Evolutionary conservation across 2,797 vertebrate genomes (phyloP).

Genomic region (Antrozous pallidus): DNA sequence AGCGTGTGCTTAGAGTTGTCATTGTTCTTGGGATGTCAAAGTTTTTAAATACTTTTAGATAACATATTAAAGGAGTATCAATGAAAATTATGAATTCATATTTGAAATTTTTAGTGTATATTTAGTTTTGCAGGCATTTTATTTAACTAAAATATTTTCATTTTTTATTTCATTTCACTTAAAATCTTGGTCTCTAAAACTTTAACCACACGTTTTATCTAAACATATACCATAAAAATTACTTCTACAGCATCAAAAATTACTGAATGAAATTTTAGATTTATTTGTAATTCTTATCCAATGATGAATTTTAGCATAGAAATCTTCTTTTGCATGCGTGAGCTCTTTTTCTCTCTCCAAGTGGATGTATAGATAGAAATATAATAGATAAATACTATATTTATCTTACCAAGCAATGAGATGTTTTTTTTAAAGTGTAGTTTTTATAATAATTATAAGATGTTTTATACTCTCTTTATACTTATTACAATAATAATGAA

Average conservation of each 20-base stretch:
- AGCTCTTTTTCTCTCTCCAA: background rate
- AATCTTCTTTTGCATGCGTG: background rate
- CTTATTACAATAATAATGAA: background rate
- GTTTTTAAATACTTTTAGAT: background rate
- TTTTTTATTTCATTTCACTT: background rate
- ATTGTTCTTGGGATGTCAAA: background rate
- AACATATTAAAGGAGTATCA: background rate
- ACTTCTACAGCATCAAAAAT: background rate
- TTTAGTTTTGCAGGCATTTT: background rate
- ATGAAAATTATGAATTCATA: background rate
- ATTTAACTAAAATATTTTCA: background rate
- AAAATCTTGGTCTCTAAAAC: background rate
- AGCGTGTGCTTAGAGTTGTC: background rate
- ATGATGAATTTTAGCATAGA: background rate
- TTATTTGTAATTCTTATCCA: background rate
- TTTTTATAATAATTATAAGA: background rate
- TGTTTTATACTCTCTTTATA: background rate
- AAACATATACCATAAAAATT: background rate
- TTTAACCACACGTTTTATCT: background rate
- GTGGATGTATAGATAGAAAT: background rate
- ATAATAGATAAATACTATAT: background rate
- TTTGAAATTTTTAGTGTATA: background rate
- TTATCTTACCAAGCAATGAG: background rate
- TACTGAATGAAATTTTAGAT: background rate
- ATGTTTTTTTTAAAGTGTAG: background rate